phyloP scores from a whole-genome alignment of 2,888 invertebrate species.

The Phragmatobia fuliginosa region DNA sequence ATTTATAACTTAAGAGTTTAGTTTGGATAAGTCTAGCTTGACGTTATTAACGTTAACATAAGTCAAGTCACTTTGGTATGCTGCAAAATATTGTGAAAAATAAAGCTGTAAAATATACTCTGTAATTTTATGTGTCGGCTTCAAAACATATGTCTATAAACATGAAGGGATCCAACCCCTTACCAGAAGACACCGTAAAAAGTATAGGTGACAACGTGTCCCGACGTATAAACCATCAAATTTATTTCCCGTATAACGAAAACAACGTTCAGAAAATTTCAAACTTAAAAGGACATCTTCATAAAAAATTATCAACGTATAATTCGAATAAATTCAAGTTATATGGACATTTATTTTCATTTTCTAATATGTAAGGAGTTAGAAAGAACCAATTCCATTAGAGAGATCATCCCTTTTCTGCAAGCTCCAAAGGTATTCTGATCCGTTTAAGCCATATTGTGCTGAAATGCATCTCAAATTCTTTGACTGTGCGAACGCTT shows the following conservation, averaged over 20 bases:
- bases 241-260: constrained; percentile 70
- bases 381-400: constrained; percentile 67
- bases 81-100: constrained; percentile 37
- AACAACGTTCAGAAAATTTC: constrained; percentile 44
- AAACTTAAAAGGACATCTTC: constrained; percentile 59
- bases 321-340: constrained; percentile 46
- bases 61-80: constrained; percentile 19
- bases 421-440: constrained; percentile 51
- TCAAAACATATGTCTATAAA: constrained; percentile 62
- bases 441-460: constrained; percentile 50
- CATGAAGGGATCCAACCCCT: constrained; percentile 60
- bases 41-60: no score
- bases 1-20: no score
- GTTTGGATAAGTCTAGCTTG: no score
- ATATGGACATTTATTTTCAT: constrained; percentile 48
- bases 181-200: constrained; percentile 63
- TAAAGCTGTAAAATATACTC: constrained; percentile 42
- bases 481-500: constrained; percentile 44
- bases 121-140: constrained; percentile 56
- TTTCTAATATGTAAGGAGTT: constrained; percentile 47
- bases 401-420: constrained; percentile 55
- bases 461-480: constrained; percentile 55
- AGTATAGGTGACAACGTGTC: constrained; percentile 66
- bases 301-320: constrained; percentile 56
- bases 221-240: constrained; percentile 68